These are phyloP conservation scores for Pterocles orientalis DNA, from an alignment of 2,113 vertebrate species.

Conservation along the genomic window DNA sequence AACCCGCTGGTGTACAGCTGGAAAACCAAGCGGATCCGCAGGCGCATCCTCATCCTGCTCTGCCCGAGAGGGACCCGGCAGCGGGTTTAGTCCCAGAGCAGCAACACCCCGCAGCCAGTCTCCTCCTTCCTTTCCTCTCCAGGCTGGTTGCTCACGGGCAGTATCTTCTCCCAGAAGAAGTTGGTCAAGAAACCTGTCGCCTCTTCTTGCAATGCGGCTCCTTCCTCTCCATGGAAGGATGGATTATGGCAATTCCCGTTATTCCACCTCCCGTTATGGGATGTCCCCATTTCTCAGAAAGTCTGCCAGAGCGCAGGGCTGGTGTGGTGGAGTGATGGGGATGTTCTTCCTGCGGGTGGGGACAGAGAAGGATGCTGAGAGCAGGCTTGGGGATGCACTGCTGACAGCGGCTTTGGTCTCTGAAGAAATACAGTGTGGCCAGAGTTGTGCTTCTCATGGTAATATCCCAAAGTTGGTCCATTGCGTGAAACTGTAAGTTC, in stretches of 20 bases:
- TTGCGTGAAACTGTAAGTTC: neutral
- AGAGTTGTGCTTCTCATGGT: neutral
- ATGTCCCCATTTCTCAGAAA: neutral
- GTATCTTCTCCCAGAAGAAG: neutral
- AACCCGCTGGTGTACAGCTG: slow-evolving; percentile 50
- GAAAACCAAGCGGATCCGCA: slow-evolving; percentile 35
- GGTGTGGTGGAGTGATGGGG: neutral
- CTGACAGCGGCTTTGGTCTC: neutral
- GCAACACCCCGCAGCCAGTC: neutral
- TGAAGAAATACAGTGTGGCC: neutral
- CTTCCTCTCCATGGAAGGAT: neutral
- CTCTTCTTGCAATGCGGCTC: neutral
- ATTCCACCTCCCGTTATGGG: too few species aligned
- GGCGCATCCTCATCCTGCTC: neutral
- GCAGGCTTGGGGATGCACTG: neutral
- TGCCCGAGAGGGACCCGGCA: neutral
- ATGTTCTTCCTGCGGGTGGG: neutral
- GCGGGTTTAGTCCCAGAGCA: neutral
- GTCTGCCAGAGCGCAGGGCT: neutral
- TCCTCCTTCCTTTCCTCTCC: neutral
- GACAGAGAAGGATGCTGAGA: neutral
- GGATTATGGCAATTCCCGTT: neutral
- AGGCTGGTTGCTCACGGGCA: neutral
- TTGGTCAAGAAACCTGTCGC: neutral
- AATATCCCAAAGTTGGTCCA: accelerated